These are phyloP conservation scores for Fukomys damarensis DNA, from an alignment of 2,113 vertebrate genomes.

Conservation along the genomic window DNA sequence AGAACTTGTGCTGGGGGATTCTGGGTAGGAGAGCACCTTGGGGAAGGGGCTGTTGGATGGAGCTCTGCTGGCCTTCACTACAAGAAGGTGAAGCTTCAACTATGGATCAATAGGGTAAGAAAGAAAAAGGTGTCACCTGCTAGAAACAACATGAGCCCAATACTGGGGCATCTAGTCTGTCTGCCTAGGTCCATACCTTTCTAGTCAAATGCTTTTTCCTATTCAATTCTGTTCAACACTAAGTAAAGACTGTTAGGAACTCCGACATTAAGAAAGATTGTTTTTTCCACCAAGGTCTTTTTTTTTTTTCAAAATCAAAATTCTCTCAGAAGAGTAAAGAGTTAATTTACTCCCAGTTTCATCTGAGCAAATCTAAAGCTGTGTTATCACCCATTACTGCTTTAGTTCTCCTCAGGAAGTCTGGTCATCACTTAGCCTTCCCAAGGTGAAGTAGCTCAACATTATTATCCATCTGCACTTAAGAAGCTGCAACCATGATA, in stretches of 20 bases:
- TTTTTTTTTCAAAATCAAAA: background rate
- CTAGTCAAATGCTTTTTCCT: background rate
- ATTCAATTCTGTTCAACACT: background rate
- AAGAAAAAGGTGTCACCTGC: background rate
- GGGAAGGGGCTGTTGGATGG: background rate
- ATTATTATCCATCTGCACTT: background rate
- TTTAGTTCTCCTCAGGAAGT: constrained; percentile 6
- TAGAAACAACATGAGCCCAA: background rate
- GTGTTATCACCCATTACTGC: background rate
- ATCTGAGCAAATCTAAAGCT: background rate
- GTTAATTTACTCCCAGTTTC: background rate
- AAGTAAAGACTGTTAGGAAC: background rate
- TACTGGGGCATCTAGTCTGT: background rate
- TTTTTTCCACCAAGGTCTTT: background rate
- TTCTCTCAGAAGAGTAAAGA: constrained; percentile 6
- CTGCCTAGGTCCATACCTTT: background rate
- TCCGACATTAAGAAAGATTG: background rate
- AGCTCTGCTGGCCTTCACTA: background rate
- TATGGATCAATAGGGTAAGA: background rate
- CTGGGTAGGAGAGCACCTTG: no score
- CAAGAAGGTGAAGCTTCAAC: background rate
- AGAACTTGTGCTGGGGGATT: background rate
- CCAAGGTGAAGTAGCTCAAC: background rate
- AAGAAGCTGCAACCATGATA: background rate
- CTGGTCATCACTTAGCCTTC: background rate